These are phyloP conservation scores for Temnothorax curvispinosus DNA, from an alignment of 1,140 invertebrate species.

Conservation along the genomic window DNA sequence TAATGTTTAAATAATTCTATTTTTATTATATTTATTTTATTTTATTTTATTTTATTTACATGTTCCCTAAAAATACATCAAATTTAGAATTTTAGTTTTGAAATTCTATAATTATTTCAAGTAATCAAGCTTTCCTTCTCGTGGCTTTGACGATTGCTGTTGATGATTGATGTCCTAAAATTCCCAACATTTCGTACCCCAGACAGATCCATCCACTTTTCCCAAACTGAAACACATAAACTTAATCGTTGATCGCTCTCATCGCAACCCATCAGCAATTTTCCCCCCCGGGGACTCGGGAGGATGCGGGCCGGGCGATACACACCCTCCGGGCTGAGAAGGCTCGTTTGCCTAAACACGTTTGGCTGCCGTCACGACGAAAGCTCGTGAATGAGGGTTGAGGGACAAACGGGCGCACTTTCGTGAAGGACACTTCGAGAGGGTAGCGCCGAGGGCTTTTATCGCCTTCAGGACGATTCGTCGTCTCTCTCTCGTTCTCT, in stretches of 20 bases:
- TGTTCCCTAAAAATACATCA: neutral
- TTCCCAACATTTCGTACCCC: neutral
- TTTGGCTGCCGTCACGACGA: slow-evolving; percentile 14
- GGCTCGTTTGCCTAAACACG: slow-evolving; percentile 46
- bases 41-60: neutral
- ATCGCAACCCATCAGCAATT: slow-evolving; percentile 10
- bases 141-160: neutral
- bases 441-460: slow-evolving; percentile 47
- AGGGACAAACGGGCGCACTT: slow-evolving; percentile 64
- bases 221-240: neutral
- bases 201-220: neutral
- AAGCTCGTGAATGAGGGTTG: slow-evolving; percentile 38
- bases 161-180: neutral
- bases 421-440: slow-evolving; percentile 3
- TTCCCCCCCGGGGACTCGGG: neutral
- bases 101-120: neutral
- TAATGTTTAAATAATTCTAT: neutral
- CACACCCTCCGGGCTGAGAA: neutral
- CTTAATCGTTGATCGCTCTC: neutral
- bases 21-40: neutral
- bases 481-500: no score
- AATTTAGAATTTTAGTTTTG: no score
- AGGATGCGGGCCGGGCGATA: neutral
- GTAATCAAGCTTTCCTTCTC: neutral
- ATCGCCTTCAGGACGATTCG: slow-evolving; percentile 19